Evolutionary conservation across 1,140 invertebrate genomes (phyloP), one percentile per base, ranked within the genome.

Genomic region (Papilio polyxenes): DNA sequence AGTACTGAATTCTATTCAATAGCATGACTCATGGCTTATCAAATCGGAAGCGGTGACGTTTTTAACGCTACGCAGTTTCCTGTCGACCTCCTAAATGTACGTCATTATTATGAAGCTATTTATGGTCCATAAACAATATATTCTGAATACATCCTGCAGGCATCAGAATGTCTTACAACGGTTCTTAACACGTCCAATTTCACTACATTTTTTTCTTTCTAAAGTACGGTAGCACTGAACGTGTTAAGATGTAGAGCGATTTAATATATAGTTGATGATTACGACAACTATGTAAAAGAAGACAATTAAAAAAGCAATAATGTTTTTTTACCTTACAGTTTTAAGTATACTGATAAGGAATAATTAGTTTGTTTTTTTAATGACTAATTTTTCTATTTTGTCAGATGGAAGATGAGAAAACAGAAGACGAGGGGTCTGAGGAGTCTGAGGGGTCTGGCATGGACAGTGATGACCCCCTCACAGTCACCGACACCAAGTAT

Each of bases 401-500:
- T 17, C 86, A 93, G 91, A 94, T 93, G 93, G 89, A 87, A 82
- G 85, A 90, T 49, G 88, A 91, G 2, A 89, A 88, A 37, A 85
- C 84, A 11, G 91, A 92, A 2, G 89, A 90, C 10, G 87, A 85
- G 0, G 86, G 83, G 7, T 86, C 89, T 6, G 94, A 95, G 78
- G 95, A 95, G 49, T 95, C 95, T 0, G 93, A 95, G 44, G 95
- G 93, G 1, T 95, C 95, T 10, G 95, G 95, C 20, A 94, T 95
- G 89, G 95, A 95, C 72, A 95, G 93, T 84, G 95, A 95, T 83
- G 95, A 95, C 82, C 94, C 96, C 6, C 94, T 96, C 72, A 95
- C 95, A 2, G 89, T 89, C n/a, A 95, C 94, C 78, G 96, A 97
- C 85, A 97, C 97, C 23, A 96, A 96, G 89, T 97, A 98, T 95